Evolutionary conservation across 1,140 invertebrate species (phyloP).

Genomic region (Drosophila ananassae): DNA sequence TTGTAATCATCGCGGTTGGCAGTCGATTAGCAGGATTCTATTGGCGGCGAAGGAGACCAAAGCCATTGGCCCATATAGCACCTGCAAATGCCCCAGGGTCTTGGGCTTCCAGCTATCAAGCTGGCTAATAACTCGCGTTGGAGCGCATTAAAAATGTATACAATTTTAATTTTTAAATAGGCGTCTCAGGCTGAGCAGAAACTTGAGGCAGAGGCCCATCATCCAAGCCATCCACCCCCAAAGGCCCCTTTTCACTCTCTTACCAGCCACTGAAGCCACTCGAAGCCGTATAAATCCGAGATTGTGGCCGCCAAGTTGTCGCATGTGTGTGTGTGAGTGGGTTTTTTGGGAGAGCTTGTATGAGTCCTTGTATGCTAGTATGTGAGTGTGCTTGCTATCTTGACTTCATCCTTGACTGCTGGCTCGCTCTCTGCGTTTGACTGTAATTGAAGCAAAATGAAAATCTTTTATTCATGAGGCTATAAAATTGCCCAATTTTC

Average conservation of each 20-base stretch:
- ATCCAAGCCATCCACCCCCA: background rate
- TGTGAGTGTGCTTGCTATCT: constrained; percentile 65
- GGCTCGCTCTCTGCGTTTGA: constrained; percentile 60
- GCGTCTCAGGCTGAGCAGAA: constrained; percentile 32
- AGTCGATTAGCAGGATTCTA: constrained; percentile 57
- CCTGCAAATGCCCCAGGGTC: constrained; percentile 8
- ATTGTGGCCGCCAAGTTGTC: constrained; percentile 79
- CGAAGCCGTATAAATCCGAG: constrained; percentile 79
- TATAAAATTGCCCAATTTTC: constrained; percentile 84
- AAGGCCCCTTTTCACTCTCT: background rate
- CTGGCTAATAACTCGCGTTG: constrained; percentile 68
- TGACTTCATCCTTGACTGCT: constrained; percentile 71
- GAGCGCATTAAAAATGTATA: constrained; percentile 69
- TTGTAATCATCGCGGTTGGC: constrained; percentile 62
- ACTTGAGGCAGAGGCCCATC: constrained; percentile 28
- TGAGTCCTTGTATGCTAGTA: constrained; percentile 15
- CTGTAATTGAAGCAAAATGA: constrained; percentile 84
- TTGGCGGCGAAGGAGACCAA: background rate
- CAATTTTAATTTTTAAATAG: constrained; percentile 81
- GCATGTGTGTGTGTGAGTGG: constrained; percentile 50
- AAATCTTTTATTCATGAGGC: constrained; percentile 84
- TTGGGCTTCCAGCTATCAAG: constrained; percentile 23
- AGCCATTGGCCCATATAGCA: constrained; percentile 4
- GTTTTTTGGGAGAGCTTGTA: background rate
- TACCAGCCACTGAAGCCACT: constrained; percentile 59